Evolutionary conservation across 2,113 vertebrate genomes (phyloP).

Genomic region (Felis chaus): DNA sequence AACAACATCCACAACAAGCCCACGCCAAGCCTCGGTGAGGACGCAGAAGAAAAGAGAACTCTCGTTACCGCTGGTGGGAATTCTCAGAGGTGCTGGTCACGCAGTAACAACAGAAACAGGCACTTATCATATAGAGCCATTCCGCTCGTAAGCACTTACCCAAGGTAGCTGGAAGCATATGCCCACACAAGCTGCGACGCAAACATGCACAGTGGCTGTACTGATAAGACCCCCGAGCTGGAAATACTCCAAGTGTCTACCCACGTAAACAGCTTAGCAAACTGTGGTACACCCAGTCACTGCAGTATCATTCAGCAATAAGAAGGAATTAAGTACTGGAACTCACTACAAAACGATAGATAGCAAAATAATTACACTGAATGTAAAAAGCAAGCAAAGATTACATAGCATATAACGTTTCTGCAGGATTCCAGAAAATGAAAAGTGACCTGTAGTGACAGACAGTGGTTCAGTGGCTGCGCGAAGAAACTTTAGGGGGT

Average conservation of each 20-base stretch:
- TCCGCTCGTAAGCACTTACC: background rate
- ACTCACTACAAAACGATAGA: background rate
- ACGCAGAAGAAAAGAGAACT: background rate
- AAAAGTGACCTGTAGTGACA: background rate
- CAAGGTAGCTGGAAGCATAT: background rate
- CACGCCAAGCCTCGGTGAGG: background rate
- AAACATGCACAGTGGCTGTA: background rate
- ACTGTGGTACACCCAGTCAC: background rate
- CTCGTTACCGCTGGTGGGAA: background rate
- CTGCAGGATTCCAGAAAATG: background rate
- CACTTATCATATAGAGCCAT: background rate
- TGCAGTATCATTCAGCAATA: background rate
- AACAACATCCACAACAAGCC: no score
- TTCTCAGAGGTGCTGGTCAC: background rate
- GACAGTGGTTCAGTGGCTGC: background rate
- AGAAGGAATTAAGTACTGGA: background rate
- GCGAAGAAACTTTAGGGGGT: background rate
- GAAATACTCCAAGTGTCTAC: background rate
- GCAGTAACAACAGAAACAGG: background rate
- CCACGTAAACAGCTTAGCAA: background rate
- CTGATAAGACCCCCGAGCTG: background rate
- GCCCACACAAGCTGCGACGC: background rate
- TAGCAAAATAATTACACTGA: background rate
- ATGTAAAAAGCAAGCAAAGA: background rate
- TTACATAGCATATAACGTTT: background rate